Evolutionary conservation across 2,888 invertebrate species (phyloP), one percentile per base, ranked within the genome.

Genomic region (Punctoribates punctum): DNA sequence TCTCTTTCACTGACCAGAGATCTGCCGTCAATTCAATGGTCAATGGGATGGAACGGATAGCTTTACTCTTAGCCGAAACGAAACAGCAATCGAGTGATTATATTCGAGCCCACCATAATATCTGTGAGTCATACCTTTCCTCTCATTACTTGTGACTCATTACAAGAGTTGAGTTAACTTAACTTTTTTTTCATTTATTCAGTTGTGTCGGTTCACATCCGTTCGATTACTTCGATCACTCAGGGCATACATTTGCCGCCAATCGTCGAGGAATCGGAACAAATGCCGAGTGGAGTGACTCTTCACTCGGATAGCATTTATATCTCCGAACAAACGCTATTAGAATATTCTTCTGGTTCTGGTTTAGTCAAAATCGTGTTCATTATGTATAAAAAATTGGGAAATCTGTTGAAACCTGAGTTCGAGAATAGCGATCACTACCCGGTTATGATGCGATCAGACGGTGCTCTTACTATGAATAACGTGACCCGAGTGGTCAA

Each of bases 141-240:
- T 13, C n/a, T 48, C 48, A 42, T 76, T 27, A 29, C 23, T 29
- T 20, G 73, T 42, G 23, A 25, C 13, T 74, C 54, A 54, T 74
- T 46, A 27, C 23, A 6, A 1, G 20, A 51, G 6, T 20, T 51
- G 6, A n/a, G 1, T n/a, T 73, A 54, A 54, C n/a, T 74, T 20
- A 48, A n/a, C 27, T 13, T 23, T 73, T 27, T 54, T 73, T 6
- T 57, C 38, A 17, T n/a, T 15, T 38, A 29, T 62, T n/a, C 25
- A 77, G 77, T 77, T 17, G 34, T 77, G n/a, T 73, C 77, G n/a
- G 60, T 77, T 25, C 76, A 77, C 48, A 67, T 74, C 20, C 73
- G 77, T 25, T 73, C 73, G 11, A 25, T 76, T 0, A 3, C 34
- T 13, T 48, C 60, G 17, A 9, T 73, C 9, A 62, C 54, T 29